Conservation (phyloP, 2,113 vertebrate species). For the Brienomyrus brachyistius region DNA sequence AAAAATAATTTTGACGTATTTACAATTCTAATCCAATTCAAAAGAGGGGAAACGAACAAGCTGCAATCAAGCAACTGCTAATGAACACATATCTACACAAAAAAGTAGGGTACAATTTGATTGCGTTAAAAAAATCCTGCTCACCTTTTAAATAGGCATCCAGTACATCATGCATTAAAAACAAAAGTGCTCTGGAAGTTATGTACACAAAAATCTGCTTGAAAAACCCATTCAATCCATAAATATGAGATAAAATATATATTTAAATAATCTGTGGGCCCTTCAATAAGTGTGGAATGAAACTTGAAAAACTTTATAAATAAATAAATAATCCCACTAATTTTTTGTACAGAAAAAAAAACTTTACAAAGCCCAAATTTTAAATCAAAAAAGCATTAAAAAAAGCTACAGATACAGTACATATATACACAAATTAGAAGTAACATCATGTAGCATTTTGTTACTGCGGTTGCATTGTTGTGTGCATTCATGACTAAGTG, state of each 20-base stretch:
- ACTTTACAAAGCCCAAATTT: conserved; percentile 50
- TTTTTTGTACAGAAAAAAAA: conserved; percentile 42
- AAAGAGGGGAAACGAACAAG: conserved; percentile 45
- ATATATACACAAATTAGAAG: conserved; percentile 35
- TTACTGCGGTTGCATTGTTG: conserved; percentile 57
- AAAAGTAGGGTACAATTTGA: conserved; percentile 24
- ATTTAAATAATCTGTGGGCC: conserved; percentile 58
- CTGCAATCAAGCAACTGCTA: conserved; percentile 51
- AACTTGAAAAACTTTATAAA: conserved; percentile 68
- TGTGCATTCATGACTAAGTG: conserved; percentile 69
- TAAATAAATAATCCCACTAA: conserved; percentile 81
- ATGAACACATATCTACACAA: conserved; percentile 32
- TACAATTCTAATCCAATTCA: conserved; percentile 60
- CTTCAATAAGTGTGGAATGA: conserved; percentile 70
- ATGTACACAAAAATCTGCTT: conserved; percentile 58
- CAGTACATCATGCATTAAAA: conserved; percentile 53
- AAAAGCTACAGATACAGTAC: conserved; percentile 23
- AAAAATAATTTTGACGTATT: conserved; percentile 66
- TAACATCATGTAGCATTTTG: conserved; percentile 39
- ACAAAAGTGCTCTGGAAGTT: conserved; percentile 57
- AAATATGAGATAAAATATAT: conserved; percentile 53
- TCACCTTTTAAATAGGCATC: conserved; percentile 53
- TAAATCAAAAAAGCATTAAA: conserved; percentile 52
- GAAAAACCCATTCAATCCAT: conserved; percentile 43
- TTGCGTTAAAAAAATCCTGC: conserved; percentile 22